phyloP scores from a whole-genome alignment of 2,888 invertebrate species.

The Frankliniella intonsa region DNA sequence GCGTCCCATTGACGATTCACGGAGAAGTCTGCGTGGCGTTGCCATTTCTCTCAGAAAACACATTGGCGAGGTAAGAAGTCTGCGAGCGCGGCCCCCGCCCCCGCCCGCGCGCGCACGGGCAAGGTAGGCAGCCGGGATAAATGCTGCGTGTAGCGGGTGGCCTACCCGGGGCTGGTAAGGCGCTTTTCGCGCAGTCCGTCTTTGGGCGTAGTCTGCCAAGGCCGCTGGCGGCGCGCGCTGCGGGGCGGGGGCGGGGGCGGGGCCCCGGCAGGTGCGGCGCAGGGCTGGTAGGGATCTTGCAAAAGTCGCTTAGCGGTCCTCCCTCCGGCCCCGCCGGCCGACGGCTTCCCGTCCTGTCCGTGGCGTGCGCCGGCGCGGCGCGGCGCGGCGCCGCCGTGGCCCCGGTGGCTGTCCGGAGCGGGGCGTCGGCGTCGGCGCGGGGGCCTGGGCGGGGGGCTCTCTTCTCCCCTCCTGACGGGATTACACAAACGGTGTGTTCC shows the following conservation, averaged over 20 bases:
- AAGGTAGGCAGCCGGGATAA: no score
- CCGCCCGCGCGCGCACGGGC: no score
- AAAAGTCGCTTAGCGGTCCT: conserved; percentile 11
- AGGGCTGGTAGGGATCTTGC: neutral
- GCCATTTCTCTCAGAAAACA: no score
- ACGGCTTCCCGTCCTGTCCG: neutral
- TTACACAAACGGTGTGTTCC: neutral
- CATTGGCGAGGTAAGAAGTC: no score
- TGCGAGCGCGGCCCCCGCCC: no score
- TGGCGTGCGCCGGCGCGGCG: neutral
- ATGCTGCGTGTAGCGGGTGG: no score
- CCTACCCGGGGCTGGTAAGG: neutral
- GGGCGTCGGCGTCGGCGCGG: no score
- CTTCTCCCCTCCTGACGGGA: neutral
- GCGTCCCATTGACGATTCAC: no score
- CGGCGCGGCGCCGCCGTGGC: neutral
- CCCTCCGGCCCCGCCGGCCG: neutral
- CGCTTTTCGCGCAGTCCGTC: neutral
- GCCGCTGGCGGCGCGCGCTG: neutral
- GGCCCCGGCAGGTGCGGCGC: neutral
- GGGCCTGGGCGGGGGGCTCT: no score
- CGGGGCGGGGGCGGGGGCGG: neutral
- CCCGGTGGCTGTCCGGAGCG: no score
- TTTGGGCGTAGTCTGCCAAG: no score
- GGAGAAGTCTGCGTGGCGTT: no score